Conservation (phyloP, 1,140 invertebrate species). For the Wasmannia auropunctata region DNA sequence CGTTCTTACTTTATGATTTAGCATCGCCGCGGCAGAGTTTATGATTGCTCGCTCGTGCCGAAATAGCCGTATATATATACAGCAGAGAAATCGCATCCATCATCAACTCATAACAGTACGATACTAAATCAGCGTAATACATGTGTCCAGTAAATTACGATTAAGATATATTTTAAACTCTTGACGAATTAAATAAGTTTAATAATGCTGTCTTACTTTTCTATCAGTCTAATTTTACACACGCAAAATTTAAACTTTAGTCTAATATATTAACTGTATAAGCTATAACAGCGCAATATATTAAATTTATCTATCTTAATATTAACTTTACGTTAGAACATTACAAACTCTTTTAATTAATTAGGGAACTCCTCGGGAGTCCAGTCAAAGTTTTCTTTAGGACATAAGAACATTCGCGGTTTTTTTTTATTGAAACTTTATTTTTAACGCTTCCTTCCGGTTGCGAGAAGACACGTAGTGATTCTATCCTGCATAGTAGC, state of each 20-base stretch:
- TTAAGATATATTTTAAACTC: slow-evolving; percentile 12
- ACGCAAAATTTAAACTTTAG: background rate
- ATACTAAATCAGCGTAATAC: slow-evolving; percentile 31
- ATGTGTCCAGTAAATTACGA: slow-evolving; percentile 3
- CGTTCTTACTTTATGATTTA: slow-evolving; percentile 66
- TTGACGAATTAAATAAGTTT: background rate
- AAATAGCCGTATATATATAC: slow-evolving; percentile 5
- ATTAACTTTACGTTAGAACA: background rate
- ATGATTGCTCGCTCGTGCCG: slow-evolving; percentile 35
- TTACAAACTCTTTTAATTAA: slow-evolving; percentile 23
- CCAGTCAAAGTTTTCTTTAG: background rate
- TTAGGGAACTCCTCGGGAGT: background rate
- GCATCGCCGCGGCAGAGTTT: slow-evolving; percentile 28
- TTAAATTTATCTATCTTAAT: background rate
- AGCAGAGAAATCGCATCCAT: slow-evolving; percentile 27
- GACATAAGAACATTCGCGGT: background rate
- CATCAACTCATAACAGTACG: background rate
- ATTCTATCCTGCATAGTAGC: background rate
- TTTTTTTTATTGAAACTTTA: background rate
- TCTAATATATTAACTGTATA: background rate
- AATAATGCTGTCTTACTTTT: background rate
- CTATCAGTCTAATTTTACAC: background rate
- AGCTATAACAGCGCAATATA: background rate
- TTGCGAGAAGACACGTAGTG: too few relatives aligned
- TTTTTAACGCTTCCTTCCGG: background rate